These are phyloP conservation scores for Zaprionus nigranus DNA, from an alignment of 1,140 invertebrate genomes.

Conservation along the genomic window DNA sequence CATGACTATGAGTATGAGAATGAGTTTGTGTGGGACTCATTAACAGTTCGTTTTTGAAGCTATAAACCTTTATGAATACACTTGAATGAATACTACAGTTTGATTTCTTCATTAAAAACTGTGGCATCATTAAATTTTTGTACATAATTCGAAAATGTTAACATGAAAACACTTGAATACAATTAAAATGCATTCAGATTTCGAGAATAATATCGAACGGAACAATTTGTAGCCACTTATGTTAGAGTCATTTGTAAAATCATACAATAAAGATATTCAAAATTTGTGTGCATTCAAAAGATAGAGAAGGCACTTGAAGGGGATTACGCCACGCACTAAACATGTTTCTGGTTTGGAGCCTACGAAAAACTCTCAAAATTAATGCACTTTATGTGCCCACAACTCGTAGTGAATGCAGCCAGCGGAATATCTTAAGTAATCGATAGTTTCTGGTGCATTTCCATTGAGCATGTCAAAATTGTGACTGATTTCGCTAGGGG, in stretches of 20 bases:
- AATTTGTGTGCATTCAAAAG: too few relatives aligned
- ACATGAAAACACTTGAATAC: neutral
- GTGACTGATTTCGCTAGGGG: neutral
- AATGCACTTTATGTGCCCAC: neutral
- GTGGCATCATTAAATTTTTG: neutral
- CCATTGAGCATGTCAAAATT: slow-evolving; percentile 11
- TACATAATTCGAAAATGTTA: neutral
- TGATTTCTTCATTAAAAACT: neutral
- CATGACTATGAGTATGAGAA: neutral
- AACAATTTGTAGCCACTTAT: neutral
- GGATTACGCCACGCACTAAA: neutral
- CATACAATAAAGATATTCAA: neutral
- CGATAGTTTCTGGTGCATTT: neutral
- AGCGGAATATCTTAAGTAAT: neutral
- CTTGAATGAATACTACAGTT: neutral
- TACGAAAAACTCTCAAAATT: neutral
- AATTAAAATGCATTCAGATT: neutral
- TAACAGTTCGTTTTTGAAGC: slow-evolving; percentile 3
- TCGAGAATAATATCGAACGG: neutral
- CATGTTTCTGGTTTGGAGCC: too few relatives aligned
- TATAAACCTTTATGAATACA: slow-evolving; percentile 9
- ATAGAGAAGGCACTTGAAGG: neutral
- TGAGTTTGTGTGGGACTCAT: slow-evolving; percentile 17
- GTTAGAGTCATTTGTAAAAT: neutral
- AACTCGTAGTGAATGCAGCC: neutral